Evolutionary conservation across 2,797 vertebrate genomes (phyloP), one percentile per base, ranked within the genome.

Genomic region (Eremophila alpestris): DNA sequence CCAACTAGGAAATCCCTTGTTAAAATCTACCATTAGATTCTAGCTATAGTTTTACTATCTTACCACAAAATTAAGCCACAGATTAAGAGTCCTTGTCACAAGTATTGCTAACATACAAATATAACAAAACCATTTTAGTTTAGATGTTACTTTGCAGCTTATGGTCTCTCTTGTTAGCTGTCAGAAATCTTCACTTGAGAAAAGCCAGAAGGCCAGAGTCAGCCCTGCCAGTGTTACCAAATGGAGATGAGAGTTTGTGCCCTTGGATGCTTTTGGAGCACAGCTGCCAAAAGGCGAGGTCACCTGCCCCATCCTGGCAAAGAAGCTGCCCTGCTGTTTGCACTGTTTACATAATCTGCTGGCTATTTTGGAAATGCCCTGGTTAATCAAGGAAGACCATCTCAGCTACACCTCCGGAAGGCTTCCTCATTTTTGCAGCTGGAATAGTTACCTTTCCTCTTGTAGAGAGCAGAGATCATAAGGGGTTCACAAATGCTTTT

Each of bases 291-390:
- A 59, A 83, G 54, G 27, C 0, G 0, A 88, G 68, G 70, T 71
- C 74, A 56, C 23, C 63, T 73, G 58, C 73, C 64, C 24, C 3
- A 0, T 67, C 52, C 76, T 60, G 59, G 67, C 63, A 17, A 62
- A 43, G 43, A 60, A 65, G 40, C 3, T 79, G 58, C 17, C 49
- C 32, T 3, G 1, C 56, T 89, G 56, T 27, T 74, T 30, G 26
- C 68, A 4, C 64, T 46, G 9, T 7, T 82, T 24, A 54, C 0
- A 0, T 19, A 5, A 58, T 67, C 54, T 2, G 2, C 16, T 0
- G 0, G 54, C 64, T 89, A 0, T 22, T 77, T 62, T 81, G 54
- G 73, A 87, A 77, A 45, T 62, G 36, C 29, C 40, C 59, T 19
- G 36, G 19, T 52, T 51, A 26, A 29, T 14, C 29, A 56, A 62